Base-by-base conservation (phyloP, 2,888 invertebrate genomes). In the Phytoseiulus persimilis region DNA sequence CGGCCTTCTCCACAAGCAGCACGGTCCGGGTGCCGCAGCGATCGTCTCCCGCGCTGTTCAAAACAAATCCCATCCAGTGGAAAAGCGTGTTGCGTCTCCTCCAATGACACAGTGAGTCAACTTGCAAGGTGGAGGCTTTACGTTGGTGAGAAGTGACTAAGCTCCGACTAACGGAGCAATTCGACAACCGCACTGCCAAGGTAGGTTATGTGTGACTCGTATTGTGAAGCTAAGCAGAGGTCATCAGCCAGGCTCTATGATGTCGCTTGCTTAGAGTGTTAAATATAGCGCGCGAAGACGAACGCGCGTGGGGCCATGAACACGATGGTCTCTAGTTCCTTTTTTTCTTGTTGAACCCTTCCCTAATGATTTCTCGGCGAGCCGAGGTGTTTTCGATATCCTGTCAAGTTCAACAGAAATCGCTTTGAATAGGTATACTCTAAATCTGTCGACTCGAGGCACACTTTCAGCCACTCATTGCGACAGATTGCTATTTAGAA, bases 41-140 rank as follows among this genome's bases (percentile, higher is more conserved):
- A 65, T 65, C 65, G 65, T 65, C 65, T 65, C 65, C 65, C 65
- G 65, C 65, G 65, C 65, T 65, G 65, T 65, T 65, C 65, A 65
- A 65, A 65, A 65, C 65, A 65, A 65, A 65, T 65, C 65, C 65
- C 2, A 28, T 65, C 65, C 65, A 28, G 65, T 65, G 65, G 65
- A 65, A 65, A 65, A 65, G 65, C 65, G 65, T 23, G 65, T 65
- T 18, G 65, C 65, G 65, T 65, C 65, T 28, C 65, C 11, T 65
- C 65, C 14, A 65, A 65, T 65, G 65, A 65, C 65, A 65, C 65
- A 65, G 65, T 65, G 65, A 65, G 65, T 65, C 11, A 23, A 65
- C 65, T 65, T 23, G 28, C 1, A 65, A 11, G 1, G 65, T 65
- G 65, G 28, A 14, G 65, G 65, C 65, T 65, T 65, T 1, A 65